Base-by-base conservation (phyloP, 1,140 invertebrate species). In the Papilio machaon region DNA sequence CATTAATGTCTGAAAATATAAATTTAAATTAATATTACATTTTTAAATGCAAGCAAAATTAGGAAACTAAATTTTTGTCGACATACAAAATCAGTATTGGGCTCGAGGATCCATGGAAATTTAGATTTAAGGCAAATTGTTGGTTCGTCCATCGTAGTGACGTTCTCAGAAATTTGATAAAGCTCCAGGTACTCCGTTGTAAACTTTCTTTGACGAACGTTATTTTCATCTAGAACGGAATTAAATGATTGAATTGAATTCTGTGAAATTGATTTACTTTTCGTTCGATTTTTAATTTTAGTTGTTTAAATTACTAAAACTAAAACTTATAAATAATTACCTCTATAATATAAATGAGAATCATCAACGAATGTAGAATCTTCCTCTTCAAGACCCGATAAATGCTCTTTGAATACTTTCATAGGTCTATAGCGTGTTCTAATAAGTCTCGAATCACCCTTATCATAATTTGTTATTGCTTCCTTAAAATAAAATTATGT, bases 281-380 rank as follows among this genome's bases (percentile, higher is more conserved):
- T 35, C 6, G 2, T 15, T 7, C 17, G 17, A 11, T 23, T 10
- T 80, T n/a, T 47, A n/a, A 81, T 3, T 47, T 23, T 35, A 13
- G 64, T 8, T 10, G 13, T 35, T 1, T 35, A 23, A 11, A 30
- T 47, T 3, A 58, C 58, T 76, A 58, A 17, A 6, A 70, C 80
- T 73, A 73, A 38, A 13, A 76, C 60, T 30, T 30, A 30, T 30
- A 30, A 30, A 30, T 30, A 0, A 30, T 38, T 85, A 94, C 91
- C 92, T 90, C 86, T 93, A 79, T 93, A 94, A 86, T 90, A 94
- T 89, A 94, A 89, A 80, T 94, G 88, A 54, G 92, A 92, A 85
- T 93, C 93, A 58, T 94, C 93, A n/a, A 92, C 86, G 80, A 94
- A 94, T 11, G 89, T 90, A 0, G 91, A 87, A 77, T 94, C 90